Conservation (phyloP, 2,797 vertebrate genomes). For the Sus cebifrons region DNA sequence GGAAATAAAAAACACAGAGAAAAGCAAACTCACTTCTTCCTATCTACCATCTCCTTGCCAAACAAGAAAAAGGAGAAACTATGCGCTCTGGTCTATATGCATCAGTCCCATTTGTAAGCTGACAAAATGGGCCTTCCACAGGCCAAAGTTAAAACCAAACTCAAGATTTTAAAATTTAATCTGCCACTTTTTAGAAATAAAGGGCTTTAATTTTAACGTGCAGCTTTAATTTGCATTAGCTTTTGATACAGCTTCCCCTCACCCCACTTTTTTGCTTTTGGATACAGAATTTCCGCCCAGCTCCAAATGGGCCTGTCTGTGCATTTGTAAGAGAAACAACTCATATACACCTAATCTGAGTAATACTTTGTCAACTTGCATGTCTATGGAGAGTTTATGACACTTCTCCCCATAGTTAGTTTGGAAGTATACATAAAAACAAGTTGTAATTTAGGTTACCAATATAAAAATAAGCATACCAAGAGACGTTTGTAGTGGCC, state of each 20-base stretch:
- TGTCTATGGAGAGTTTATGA: constrained; percentile 47
- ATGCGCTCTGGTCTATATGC: background rate
- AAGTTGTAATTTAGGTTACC: constrained; percentile 16
- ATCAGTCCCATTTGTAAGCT: background rate
- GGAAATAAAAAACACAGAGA: constrained; percentile 1
- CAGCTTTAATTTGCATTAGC: background rate
- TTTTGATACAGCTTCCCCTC: background rate
- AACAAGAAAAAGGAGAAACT: background rate
- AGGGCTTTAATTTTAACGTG: constrained; percentile 11
- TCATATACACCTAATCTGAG: background rate
- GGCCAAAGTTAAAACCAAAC: constrained; percentile 27
- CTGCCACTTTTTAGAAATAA: constrained; percentile 46
- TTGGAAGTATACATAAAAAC: constrained; percentile 46
- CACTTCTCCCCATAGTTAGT: constrained; percentile 15
- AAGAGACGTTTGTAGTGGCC: background rate
- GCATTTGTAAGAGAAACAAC: background rate
- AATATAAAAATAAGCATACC: constrained; percentile 59
- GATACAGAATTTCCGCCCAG: constrained; percentile 20
- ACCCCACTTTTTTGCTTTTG: constrained; percentile 6
- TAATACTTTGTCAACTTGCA: constrained; percentile 56
- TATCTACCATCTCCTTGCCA: background rate
- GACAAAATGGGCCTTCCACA: background rate
- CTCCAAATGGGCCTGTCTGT: background rate
- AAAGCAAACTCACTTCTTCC: constrained; percentile 37
- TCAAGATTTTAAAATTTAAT: constrained; percentile 50